Evolutionary conservation across 2,888 invertebrate genomes (phyloP), one percentile per base, ranked within the genome.

Genomic region (Agapetus fuscipes): DNA sequence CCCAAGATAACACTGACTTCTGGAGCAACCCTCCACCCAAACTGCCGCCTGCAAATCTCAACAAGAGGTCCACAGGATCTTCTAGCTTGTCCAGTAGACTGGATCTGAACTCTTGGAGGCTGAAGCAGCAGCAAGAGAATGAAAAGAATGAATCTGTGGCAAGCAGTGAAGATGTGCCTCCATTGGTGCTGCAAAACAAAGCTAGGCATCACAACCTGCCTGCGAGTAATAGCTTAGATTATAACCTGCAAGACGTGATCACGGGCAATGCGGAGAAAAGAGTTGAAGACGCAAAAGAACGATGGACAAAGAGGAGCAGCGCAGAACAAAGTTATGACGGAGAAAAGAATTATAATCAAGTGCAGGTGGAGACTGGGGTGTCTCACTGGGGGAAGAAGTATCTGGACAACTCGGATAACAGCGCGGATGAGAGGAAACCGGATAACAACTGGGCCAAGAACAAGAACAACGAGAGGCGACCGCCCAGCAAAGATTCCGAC

Each of bases 21-120:
- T 48, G 48, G 48, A 45, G 40, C 15, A 38, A 39, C n/a, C 44
- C 48, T n/a, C 48, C 48, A 9, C 45, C 48, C 11, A 17, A 33
- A 16, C n/a, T 30, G 5, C 28, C 26, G 3, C 14, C 16, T 14
- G 16, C 16, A 3, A 25, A 38, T 17, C 9, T 9, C 5, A 20
- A 13, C 25, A 10, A 25, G n/a, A n/a, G 14, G 4, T 3, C 5
- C 10, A 14, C 10, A 17, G 17, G 28, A 17, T n/a, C 3, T 27
- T 3, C n/a, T 6, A 27, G 25, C 3, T 13, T 48, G 13, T 17
- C 37, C 12, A 37, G 30, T 6, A 29, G 48, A 17, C 25, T 48
- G 2, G 48, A 48, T 36, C 34, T 48, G 3, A 48, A 48, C 30
- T 43, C 48, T 5, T 48, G 48, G 45, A 37, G 48, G 33, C n/a